Conservation (phyloP, 2,113 vertebrate genomes). For the Phoxinus phoxinus region DNA sequence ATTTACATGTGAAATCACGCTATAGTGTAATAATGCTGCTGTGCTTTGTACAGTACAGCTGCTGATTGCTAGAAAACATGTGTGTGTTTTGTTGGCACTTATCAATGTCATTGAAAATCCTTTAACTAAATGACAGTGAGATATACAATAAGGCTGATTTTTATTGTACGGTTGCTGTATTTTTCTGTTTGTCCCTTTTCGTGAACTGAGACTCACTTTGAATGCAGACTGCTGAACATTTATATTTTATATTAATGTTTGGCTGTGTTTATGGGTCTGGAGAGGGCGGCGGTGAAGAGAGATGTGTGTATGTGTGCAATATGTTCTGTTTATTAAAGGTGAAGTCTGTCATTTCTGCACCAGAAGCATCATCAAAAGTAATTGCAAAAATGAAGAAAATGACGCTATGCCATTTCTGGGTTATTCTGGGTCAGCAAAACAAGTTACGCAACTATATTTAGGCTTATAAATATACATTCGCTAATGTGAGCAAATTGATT, state of each 20-base stretch:
- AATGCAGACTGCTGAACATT: neutral
- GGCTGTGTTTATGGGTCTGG: slow-evolving; percentile 3
- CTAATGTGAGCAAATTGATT: neutral
- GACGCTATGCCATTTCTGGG: neutral
- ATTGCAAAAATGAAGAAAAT: neutral
- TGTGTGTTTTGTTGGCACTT: neutral
- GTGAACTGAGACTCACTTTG: neutral
- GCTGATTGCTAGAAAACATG: slow-evolving; percentile 31
- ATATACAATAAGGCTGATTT: slow-evolving; percentile 29
- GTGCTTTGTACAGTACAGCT: slow-evolving; percentile 16
- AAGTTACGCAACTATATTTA: neutral
- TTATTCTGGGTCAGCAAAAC: neutral
- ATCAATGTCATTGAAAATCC: neutral
- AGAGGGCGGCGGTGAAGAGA: neutral
- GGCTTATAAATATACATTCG: neutral
- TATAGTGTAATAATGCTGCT: slow-evolving; percentile 15
- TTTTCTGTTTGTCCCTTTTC: neutral
- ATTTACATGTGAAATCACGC: slow-evolving; percentile 23
- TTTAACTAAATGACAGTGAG: neutral
- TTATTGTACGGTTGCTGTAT: slow-evolving; percentile 9
- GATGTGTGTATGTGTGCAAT: neutral
- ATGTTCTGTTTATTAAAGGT: slow-evolving; percentile 10
- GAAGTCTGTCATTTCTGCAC: neutral
- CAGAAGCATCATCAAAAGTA: neutral
- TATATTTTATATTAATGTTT: neutral